These are phyloP conservation scores for Villa cingulata DNA, from an alignment of 2,888 invertebrate species.

Conservation along the genomic window DNA sequence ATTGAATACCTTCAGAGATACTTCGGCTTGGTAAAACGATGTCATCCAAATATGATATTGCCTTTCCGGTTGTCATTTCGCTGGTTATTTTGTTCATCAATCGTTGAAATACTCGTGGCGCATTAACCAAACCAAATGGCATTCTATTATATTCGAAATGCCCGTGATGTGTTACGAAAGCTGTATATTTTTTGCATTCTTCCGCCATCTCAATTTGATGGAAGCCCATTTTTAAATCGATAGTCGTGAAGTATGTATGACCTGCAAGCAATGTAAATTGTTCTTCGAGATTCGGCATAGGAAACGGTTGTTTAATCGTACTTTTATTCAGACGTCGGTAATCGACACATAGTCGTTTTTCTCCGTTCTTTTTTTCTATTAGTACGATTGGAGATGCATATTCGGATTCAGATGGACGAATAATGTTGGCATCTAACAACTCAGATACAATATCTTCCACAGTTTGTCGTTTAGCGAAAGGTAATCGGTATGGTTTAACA, in stretches of 20 bases:
- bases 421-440: neutral
- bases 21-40: conserved; percentile 12
- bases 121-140: conserved; percentile 1
- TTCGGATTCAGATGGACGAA: no score
- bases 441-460: neutral
- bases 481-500: neutral
- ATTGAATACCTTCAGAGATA: neutral
- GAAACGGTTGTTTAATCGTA: conserved; percentile 7
- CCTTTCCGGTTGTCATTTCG: neutral
- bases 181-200: no score
- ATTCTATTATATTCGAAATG: no score
- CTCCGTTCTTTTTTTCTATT: conserved; percentile 8
- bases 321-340: no score
- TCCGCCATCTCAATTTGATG: no score
- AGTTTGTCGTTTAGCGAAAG: neutral
- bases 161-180: no score
- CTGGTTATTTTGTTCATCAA: neutral
- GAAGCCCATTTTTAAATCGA: no score
- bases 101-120: neutral
- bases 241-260: no score
- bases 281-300: no score
- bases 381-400: no score
- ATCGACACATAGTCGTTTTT: conserved; percentile 4
- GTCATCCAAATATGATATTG: conserved; percentile 11
- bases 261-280: no score